These are phyloP conservation scores for Accipiter virgatus DNA, from an alignment of 2,113 vertebrate genomes.

Conservation along the genomic window DNA sequence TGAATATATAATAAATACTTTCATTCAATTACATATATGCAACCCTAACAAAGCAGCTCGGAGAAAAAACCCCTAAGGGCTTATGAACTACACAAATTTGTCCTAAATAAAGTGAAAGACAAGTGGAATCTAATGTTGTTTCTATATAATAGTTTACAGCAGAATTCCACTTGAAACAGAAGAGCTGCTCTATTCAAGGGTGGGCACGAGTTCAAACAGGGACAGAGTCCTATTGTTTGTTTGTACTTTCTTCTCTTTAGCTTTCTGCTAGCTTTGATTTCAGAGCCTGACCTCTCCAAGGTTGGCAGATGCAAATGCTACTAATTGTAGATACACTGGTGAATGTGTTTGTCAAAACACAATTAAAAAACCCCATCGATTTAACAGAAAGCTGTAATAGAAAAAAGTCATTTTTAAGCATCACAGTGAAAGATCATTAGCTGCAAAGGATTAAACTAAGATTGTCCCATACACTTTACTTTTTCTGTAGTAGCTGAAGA, in stretches of 20 bases:
- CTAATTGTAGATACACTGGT: not conserved
- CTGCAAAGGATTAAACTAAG: not conserved
- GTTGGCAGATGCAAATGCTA: not conserved
- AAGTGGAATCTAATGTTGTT: not conserved
- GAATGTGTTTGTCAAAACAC: not conserved
- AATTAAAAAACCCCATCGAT: not conserved
- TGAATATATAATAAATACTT: not conserved
- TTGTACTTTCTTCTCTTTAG: not conserved
- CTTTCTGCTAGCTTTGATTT: not conserved
- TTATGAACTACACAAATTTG: not conserved
- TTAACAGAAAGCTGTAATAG: not conserved
- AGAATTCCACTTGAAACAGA: not conserved
- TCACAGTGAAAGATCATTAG: not conserved
- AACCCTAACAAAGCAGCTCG: not conserved
- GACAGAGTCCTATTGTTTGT: not conserved
- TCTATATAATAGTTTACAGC: not conserved
- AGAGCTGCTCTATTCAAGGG: not conserved
- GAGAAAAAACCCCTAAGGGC: not conserved
- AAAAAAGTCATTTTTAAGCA: not conserved
- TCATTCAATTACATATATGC: not conserved
- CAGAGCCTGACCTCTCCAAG: not conserved
- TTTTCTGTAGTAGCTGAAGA: not conserved
- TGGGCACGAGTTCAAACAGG: fast-evolving
- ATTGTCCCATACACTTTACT: not conserved
- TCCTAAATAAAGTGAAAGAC: not conserved